phyloP scores from a whole-genome alignment of 2,797 vertebrate species.

The Bradypus variegatus region DNA sequence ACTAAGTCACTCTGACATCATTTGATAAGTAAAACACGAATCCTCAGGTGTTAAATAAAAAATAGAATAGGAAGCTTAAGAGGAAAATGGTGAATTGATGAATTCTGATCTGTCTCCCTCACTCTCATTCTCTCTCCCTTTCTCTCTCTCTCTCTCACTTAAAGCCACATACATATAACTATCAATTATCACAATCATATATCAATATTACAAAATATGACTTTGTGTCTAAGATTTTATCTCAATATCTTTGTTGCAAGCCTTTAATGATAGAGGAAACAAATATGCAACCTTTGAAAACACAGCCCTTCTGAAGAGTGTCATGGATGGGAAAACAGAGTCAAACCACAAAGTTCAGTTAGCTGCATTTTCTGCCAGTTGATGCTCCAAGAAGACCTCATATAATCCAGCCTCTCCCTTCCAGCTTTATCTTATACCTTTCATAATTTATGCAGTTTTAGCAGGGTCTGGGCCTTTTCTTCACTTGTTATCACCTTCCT shows the following conservation, averaged over 20 bases:
- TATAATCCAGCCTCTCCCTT: not conserved
- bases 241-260: conserved; percentile 33
- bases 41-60: conserved; percentile 42
- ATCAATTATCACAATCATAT: conserved; percentile 34
- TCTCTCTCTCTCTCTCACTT: not conserved
- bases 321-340: not conserved
- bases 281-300: not conserved
- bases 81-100: not conserved
- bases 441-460: not conserved
- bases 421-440: not conserved
- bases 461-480: not conserved
- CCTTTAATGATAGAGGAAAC: conserved; percentile 44
- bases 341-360: not conserved
- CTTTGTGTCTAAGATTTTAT: not conserved
- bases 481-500: not conserved
- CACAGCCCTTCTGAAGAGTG: not conserved
- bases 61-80: not conserved
- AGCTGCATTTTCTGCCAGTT: not conserved
- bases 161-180: not conserved
- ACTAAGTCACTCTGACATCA: conserved; percentile 29
- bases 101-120: not conserved
- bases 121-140: not conserved
- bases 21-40: not conserved
- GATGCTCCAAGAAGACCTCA: not conserved
- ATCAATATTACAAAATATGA: conserved; percentile 30